Evolutionary conservation across 1,140 invertebrate species (phyloP).

Genomic region (Ips nitidus): DNA sequence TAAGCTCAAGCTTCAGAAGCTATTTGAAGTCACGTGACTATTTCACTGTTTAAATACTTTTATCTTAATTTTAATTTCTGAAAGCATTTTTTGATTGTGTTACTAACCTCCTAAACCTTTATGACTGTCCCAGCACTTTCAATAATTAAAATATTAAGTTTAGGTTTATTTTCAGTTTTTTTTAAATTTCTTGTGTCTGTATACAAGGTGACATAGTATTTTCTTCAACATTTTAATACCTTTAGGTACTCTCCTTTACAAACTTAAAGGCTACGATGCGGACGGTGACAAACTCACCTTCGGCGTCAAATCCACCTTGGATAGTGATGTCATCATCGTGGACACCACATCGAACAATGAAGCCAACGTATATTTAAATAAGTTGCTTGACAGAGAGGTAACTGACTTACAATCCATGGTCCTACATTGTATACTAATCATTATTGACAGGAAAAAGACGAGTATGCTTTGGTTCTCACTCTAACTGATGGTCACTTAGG

Average conservation of each 20-base stretch:
- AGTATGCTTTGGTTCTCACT: slow-evolving; percentile 85
- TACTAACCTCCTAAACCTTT: too few species aligned
- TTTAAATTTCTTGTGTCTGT: too few species aligned
- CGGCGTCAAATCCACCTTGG: slow-evolving; percentile 75
- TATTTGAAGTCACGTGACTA: too few species aligned
- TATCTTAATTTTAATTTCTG: too few species aligned
- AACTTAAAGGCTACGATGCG: slow-evolving; percentile 76
- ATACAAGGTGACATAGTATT: too few species aligned
- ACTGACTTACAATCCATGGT: slow-evolving; percentile 31
- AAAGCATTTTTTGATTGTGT: too few species aligned
- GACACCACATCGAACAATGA: slow-evolving; percentile 77
- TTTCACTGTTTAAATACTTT: too few species aligned
- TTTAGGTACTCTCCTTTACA: slow-evolving; percentile 81
- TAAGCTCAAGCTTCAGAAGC: too few species aligned
- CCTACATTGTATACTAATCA: not conserved
- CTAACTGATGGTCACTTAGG: slow-evolving; percentile 85
- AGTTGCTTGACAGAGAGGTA: slow-evolving; percentile 88
- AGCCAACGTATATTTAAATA: slow-evolving; percentile 85
- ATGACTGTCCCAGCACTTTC: too few species aligned
- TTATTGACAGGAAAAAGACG: slow-evolving; percentile 68
- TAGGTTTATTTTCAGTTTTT: too few species aligned
- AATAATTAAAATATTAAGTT: too few species aligned
- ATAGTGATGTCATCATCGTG: slow-evolving; percentile 81
- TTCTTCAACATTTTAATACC: slow-evolving; percentile 27
- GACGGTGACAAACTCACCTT: slow-evolving; percentile 84